Base-by-base conservation (phyloP, 2,888 invertebrate species). In the Lithophane leautieri region DNA sequence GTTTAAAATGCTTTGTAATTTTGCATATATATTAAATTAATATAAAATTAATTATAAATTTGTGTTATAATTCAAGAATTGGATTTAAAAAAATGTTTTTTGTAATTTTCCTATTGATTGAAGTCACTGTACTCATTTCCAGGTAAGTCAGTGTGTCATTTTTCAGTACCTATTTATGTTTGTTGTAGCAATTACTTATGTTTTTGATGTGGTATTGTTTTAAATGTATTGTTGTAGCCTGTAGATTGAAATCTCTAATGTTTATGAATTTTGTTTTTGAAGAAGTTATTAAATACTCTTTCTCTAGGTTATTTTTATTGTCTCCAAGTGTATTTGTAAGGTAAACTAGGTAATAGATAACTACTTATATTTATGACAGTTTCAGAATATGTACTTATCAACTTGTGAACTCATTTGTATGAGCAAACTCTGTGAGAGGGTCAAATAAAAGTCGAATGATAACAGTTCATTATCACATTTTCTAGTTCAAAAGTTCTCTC, bases 111-210 rank as follows among this genome's bases (percentile, higher is more conserved):
- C 79, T 83, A 50, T 52, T 69, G 60, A 65, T 72, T 66, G 22
- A 50, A 68, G 34, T 71, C 47, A 84, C 8, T 80, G 54, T 56
- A 42, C 67, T 65, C 12, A n/a, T 25, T 83, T 83, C 82, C 70
- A 73, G 76, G 85, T 85, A 87, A 87, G 82, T 52, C 25, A 61
- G 9, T 82, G 77, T 73, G 77, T 86, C 85, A 85, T 12, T 12
- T n/a, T 73, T 76, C 12, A 40, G 34, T 71, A n/a, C n/a, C 11
- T 54, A 50, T 65, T 42, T 34, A 19, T 42, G 22, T 25, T 19
- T 40, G 28, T 28, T 54, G 19, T 63, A 44, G 25, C 14, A 28
- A 25, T 81, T 47, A 9, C 22, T 47, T 61, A 34, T 44, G 8
- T 34, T 25, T 67, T 62, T 40, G 11, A 60, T 47, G 42, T 60